Percentiles rank a stretch among this genome's conserved stretches.
These are phyloP conservation scores for Panagrolaimus sp. DNA, from an alignment of 1,140 invertebrate genomes.

Conservation along the genomic window DNA sequence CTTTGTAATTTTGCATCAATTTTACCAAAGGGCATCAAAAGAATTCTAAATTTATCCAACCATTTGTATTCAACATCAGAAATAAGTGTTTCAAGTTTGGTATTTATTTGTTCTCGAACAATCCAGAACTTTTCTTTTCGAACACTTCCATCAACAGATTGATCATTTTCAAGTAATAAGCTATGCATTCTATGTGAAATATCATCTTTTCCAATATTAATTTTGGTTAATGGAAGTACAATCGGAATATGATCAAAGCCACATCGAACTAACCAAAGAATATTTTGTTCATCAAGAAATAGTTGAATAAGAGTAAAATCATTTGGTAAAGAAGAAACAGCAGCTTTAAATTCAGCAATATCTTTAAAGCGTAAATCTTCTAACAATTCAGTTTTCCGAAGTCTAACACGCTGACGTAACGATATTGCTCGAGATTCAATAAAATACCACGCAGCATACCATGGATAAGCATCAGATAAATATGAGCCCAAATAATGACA, in stretches of 20 bases:
- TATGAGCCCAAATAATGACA: background rate
- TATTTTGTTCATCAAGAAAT: background rate
- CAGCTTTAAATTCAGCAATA: background rate
- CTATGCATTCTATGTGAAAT: background rate
- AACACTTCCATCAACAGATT: background rate
- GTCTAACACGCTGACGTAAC: background rate
- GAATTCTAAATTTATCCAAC: background rate
- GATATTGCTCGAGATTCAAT: background rate
- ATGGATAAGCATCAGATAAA: background rate
- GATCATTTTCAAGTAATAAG: background rate
- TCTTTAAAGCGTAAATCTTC: background rate
- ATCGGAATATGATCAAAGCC: background rate
- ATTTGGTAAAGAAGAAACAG: background rate
- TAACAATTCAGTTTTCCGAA: background rate
- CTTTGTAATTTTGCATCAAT: no score
- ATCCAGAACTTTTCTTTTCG: background rate
- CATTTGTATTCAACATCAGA: background rate
- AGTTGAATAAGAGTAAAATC: background rate
- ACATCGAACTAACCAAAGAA: background rate
- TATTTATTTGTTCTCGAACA: background rate
- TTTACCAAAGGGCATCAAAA: background rate
- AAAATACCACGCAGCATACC: conserved; percentile 3
- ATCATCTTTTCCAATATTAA: background rate
- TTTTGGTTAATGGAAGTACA: background rate
- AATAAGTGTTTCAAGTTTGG: background rate